Conservation (phyloP, 2,888 invertebrate genomes). For the Rosalia funebris region DNA sequence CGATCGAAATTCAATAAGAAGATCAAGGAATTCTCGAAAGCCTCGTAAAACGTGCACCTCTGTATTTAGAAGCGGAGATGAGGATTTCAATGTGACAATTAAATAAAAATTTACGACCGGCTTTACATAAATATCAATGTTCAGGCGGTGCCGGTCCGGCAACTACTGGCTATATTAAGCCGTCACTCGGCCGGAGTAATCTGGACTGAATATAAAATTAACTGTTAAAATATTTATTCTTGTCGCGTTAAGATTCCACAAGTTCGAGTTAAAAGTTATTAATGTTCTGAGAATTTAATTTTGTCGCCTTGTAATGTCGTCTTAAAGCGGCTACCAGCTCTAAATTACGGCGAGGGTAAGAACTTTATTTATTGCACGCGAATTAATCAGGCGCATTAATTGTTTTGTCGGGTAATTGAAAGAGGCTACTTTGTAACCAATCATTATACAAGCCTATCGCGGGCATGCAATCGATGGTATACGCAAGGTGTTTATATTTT, state of each 20-base stretch:
- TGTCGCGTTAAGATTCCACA: conserved; percentile 54
- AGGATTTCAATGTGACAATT: conserved; percentile 52
- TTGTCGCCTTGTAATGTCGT: conserved; percentile 46
- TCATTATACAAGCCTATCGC: neutral
- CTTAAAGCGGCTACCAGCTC: conserved; percentile 41
- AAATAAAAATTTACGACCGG: conserved; percentile 55
- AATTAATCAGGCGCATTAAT: conserved; percentile 36
- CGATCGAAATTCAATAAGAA: conserved; percentile 36
- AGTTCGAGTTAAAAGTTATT: conserved; percentile 48
- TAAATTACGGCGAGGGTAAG: conserved; percentile 39
- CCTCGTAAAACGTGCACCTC: conserved; percentile 25
- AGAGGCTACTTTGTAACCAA: neutral
- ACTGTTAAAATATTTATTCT: conserved; percentile 59
- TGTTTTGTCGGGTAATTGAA: conserved; percentile 13
- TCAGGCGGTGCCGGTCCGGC: conserved; percentile 46
- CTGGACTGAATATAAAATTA: conserved; percentile 57
- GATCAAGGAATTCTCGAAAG: conserved; percentile 31
- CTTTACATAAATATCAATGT: conserved; percentile 59
- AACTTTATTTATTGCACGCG: conserved; percentile 44
- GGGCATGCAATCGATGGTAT: too few species aligned
- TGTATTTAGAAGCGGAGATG: conserved; percentile 30
- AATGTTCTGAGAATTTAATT: conserved; percentile 53
- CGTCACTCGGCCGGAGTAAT: conserved; percentile 54
- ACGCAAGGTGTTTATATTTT: too few species aligned
- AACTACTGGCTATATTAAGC: conserved; percentile 57